A percentile compares a stretch with the other conserved stretches of the same genome.
These are phyloP conservation scores for Dryoscopus gambensis DNA, from an alignment of 2,113 vertebrate species.

Conservation along the genomic window DNA sequence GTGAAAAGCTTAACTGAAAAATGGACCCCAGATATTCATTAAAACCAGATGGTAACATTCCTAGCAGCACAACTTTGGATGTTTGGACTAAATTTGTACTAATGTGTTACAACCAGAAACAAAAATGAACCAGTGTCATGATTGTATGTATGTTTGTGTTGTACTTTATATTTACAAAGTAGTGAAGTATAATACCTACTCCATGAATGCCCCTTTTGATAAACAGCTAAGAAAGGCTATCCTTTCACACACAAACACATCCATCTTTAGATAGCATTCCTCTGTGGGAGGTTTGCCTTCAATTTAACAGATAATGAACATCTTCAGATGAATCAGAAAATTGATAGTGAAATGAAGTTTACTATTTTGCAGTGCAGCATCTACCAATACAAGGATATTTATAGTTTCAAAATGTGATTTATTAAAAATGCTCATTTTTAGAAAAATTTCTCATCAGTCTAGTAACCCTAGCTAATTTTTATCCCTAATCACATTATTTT, in stretches of 20 bases:
- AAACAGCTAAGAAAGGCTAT: constrained; percentile 51
- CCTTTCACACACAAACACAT: constrained; percentile 59
- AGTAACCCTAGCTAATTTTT: constrained; percentile 38
- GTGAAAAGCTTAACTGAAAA: constrained; percentile 90
- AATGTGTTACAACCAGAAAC: constrained; percentile 60
- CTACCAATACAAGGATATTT: constrained; percentile 4
- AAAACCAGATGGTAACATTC: constrained; percentile 92
- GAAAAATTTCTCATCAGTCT: not conserved
- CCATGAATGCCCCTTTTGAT: constrained; percentile 40
- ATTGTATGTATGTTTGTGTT: not conserved
- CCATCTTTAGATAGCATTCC: constrained; percentile 67
- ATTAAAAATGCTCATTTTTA: constrained; percentile 38
- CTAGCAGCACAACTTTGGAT: constrained; percentile 77
- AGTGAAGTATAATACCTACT: constrained; percentile 30
- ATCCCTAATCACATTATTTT: constrained; percentile 26
- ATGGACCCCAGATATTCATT: constrained; percentile 89
- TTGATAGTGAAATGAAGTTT: constrained; percentile 69
- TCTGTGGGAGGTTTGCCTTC: constrained; percentile 70
- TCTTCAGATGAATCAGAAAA: constrained; percentile 71
- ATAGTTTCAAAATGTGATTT: constrained; percentile 26
- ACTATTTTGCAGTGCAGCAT: constrained; percentile 18
- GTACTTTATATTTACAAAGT: constrained; percentile 56
- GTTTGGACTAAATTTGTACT: constrained; percentile 71
- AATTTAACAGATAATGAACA: constrained; percentile 74
- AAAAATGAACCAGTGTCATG: constrained; percentile 32